A percentile compares a stretch with the other conserved stretches of the same genome.
Conservation (phyloP, 2,888 invertebrate genomes). For the Drosophila limbata region DNA sequence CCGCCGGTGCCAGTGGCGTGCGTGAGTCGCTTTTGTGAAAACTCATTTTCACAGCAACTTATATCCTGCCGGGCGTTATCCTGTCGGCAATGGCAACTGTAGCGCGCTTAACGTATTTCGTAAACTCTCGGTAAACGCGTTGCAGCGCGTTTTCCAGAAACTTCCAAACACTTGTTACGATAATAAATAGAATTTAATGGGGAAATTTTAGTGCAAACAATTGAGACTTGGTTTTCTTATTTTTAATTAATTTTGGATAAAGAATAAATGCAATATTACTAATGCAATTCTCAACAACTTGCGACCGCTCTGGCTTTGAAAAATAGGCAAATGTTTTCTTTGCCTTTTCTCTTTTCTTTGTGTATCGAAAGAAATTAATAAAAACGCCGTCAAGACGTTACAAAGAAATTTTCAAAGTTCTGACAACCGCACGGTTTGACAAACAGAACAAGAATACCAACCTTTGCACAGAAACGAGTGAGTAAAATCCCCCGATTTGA, state of each 20-base stretch:
- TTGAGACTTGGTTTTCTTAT: conserved; percentile 47
- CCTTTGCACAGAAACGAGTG: conserved; percentile 71
- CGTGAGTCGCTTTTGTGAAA: conserved; percentile 85
- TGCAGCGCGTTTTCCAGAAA: conserved; percentile 68
- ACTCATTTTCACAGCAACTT: conserved; percentile 79
- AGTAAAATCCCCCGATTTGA: conserved; percentile 66
- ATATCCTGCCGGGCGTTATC: conserved; percentile 51
- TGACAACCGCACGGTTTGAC: conserved; percentile 85
- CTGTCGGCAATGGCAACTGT: conserved; percentile 58
- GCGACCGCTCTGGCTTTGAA: conserved; percentile 48
- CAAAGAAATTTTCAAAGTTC: conserved; percentile 54
- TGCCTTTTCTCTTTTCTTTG: conserved; percentile 10
- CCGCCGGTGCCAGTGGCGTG: conserved; percentile 84
- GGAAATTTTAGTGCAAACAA: conserved; percentile 69
- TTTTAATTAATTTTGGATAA: conserved; percentile 42
- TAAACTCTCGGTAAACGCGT: conserved; percentile 52
- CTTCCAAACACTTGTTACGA: conserved; percentile 73
- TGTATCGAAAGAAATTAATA: conserved; percentile 4
- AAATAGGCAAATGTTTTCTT: conserved; percentile 39
- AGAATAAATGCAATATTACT: conserved; percentile 78
- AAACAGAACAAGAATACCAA: conserved; percentile 85
- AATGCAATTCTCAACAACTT: conserved; percentile 70
- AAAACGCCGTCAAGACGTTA: conserved; percentile 54
- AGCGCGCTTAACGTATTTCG: conserved; percentile 49
- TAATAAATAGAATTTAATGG: conserved; percentile 76